phyloP scores from a whole-genome alignment of 1,140 invertebrate genomes.

The Papilio dardanus region DNA sequence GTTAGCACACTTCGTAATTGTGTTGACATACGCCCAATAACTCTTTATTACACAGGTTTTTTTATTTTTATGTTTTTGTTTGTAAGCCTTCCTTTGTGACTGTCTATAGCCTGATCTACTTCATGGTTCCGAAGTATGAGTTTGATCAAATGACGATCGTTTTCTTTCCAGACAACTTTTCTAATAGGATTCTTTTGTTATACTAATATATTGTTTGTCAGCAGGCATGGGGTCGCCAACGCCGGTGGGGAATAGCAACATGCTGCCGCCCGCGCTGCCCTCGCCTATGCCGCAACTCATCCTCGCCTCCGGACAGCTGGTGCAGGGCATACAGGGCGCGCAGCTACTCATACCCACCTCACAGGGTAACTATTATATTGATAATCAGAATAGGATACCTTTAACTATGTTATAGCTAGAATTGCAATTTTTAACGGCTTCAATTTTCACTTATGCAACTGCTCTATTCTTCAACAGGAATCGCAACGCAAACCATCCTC shows the following conservation, averaged over 20 bases:
- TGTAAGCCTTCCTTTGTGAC: background rate
- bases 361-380: constrained; percentile 86
- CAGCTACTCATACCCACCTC: constrained; percentile 96
- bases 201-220: background rate
- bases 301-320: constrained; percentile 93
- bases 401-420: background rate
- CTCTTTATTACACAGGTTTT: too few relatives aligned
- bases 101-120: background rate
- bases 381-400: background rate
- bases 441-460: constrained; percentile 39
- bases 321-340: constrained; percentile 95
- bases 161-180: background rate
- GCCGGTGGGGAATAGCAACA: constrained; percentile 70
- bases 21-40: background rate
- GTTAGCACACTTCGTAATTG: background rate
- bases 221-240: constrained; percentile 73
- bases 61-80: background rate
- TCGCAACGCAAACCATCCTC: constrained; percentile 96
- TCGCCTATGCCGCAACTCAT: constrained; percentile 94
- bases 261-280: constrained; percentile 82
- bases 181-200: background rate
- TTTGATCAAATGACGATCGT: background rate
- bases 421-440: background rate
- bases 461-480: constrained; percentile 85
- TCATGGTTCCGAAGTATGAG: background rate